phyloP scores from a whole-genome alignment of 64 coral and sea anemone genomes.

The Montipora cactus region DNA sequence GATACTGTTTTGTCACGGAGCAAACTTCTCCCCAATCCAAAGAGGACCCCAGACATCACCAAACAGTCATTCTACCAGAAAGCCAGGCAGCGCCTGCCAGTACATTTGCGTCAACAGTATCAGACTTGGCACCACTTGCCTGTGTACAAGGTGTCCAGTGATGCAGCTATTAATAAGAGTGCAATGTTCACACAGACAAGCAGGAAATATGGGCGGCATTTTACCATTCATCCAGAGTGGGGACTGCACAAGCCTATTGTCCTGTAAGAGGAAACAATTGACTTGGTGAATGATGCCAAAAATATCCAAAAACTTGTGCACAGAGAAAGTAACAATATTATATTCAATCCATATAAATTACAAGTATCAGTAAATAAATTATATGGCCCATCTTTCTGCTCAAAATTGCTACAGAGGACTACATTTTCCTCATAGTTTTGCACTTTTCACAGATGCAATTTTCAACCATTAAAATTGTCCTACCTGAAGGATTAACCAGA shows the following conservation, averaged over 20 bases:
- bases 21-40: constrained; percentile 71
- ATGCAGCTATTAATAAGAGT: constrained; percentile 78
- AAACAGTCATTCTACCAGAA: constrained; percentile 70
- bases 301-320: too few relatives aligned
- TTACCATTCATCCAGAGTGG: constrained; percentile 99
- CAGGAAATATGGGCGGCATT: constrained; percentile 82
- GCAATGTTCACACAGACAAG: constrained; percentile 87
- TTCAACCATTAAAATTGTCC: neutral
- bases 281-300: neutral
- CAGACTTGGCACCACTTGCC: constrained; percentile 98
- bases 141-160: constrained; percentile 67
- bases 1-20: constrained; percentile 30
- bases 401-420: too few relatives aligned
- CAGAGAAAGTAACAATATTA: too few relatives aligned
- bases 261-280: constrained; percentile 27
- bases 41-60: constrained; percentile 71
- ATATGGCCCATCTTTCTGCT: too few relatives aligned
- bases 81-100: constrained; percentile 51
- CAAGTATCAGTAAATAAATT: too few relatives aligned
- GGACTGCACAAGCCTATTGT: constrained; percentile 77
- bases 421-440: too few relatives aligned
- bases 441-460: too few relatives aligned
- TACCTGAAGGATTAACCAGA: constrained; percentile 10
- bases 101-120: constrained; percentile 65
- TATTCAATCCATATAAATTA: too few relatives aligned